Base-by-base conservation (phyloP, 2,888 invertebrate genomes). In the Caenorhabditis sp. region DNA sequence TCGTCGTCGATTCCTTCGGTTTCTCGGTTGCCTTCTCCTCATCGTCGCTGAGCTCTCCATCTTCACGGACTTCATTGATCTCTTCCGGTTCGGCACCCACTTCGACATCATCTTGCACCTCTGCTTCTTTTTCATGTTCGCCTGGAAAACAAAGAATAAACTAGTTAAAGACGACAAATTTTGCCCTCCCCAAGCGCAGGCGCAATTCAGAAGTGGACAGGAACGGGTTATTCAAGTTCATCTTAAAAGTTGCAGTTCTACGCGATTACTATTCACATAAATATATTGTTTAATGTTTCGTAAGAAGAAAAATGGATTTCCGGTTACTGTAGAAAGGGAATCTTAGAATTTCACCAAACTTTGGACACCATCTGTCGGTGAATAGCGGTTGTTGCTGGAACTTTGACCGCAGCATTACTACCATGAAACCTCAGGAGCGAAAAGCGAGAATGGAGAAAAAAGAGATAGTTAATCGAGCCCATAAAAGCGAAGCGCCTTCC, bases 401-500 rank as follows among this genome's bases (percentile, higher is more conserved):
- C n/a, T n/a, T n/a, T n/a, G n/a, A n/a, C n/a, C n/a, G n/a, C n/a
- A n/a, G n/a, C n/a, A n/a, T n/a, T n/a, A n/a, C n/a, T n/a, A n/a
- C n/a, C n/a, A n/a, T n/a, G n/a, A n/a, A n/a, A n/a, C n/a, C n/a
- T 60, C 13, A 18, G 15, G 24, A 13, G 22, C 47, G 26, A 32
- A 47, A 22, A 4, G 65, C 55, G 44, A 56, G 56, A 24, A 56
- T 18, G 28, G 32, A 47, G 65, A 74, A 58, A 72, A 56, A 56
- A 51, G 24, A 20, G 20, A 24, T n/a, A n/a, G 20, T 55, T 55
- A 28, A 28, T n/a, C 24, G 26, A 61, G 40, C 51, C 44, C 62
- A 71, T 71, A 62, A 71, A 71, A 62, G 71, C n/a, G 61, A 51
- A 51, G 20, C 51, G 40, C 28, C 47, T 70, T 61, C 70, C 70